These are phyloP conservation scores for Diabrotica undecimpunctata DNA, from an alignment of 1,140 invertebrate species.

Conservation along the genomic window DNA sequence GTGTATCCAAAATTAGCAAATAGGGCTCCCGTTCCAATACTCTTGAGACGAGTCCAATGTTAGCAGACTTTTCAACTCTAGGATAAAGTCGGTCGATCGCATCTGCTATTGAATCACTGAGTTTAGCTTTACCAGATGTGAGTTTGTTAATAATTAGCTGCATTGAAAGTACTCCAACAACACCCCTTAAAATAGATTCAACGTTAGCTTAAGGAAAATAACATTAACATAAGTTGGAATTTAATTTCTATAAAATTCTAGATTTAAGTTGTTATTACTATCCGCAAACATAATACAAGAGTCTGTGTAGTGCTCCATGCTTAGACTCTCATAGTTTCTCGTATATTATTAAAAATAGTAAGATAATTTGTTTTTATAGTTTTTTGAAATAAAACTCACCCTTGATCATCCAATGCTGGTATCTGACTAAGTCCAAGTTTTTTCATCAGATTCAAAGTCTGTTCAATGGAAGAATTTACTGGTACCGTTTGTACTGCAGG, in stretches of 20 bases:
- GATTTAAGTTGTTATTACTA: too few species aligned
- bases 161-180: constrained; percentile 70
- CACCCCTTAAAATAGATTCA: constrained; percentile 49
- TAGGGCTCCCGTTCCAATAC: constrained; percentile 77
- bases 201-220: too few species aligned
- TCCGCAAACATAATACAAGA: too few species aligned
- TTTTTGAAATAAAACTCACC: constrained; percentile 47
- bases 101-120: constrained; percentile 60
- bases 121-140: constrained; percentile 62
- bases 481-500: constrained; percentile 56
- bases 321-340: too few species aligned
- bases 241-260: too few species aligned
- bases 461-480: constrained; percentile 57
- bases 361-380: too few species aligned
- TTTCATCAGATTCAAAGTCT: constrained; percentile 67
- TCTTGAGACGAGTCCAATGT: constrained; percentile 69
- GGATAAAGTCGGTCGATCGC: constrained; percentile 71
- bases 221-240: too few species aligned
- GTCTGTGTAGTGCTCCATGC: too few species aligned
- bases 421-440: constrained; percentile 65
- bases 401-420: constrained; percentile 65
- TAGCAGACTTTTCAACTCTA: constrained; percentile 62
- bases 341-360: too few species aligned
- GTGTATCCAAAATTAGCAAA: constrained; percentile 59
- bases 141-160: constrained; percentile 69